Conservation (phyloP, 2,113 vertebrate species). For the Upupa epops region DNA sequence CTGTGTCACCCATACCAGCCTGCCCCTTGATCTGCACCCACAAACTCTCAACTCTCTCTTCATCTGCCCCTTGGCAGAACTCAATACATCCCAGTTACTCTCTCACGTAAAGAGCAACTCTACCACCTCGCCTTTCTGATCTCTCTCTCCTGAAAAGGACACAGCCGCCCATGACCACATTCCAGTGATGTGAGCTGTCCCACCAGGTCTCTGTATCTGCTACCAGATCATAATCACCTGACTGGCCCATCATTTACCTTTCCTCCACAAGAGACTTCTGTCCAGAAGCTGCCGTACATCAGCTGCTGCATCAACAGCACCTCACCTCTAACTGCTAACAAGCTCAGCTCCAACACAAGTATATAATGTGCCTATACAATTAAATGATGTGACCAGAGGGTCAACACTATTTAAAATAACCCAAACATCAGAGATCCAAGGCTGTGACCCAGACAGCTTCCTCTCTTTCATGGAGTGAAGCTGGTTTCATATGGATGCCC, state of each 20-base stretch:
- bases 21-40: too few species aligned
- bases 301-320: neutral
- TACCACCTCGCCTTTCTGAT: too few species aligned
- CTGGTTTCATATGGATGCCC: neutral
- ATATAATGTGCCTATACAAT: neutral
- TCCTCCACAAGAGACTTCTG: fast-evolving
- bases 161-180: too few species aligned
- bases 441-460: neutral
- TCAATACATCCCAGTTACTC: too few species aligned
- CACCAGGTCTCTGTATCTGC: too few species aligned
- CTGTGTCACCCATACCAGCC: neutral
- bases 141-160: too few species aligned
- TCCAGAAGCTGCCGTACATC: neutral
- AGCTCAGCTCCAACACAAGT: fast-evolving
- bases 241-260: too few species aligned
- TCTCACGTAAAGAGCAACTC: too few species aligned
- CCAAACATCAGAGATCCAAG: neutral
- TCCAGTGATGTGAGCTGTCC: too few species aligned
- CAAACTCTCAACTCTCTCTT: too few species aligned
- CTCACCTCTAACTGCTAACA: neutral
- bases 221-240: too few species aligned
- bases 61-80: too few species aligned
- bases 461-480: neutral
- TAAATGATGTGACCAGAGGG: neutral
- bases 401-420: neutral